Evolutionary conservation across 2,888 invertebrate species (phyloP).

Genomic region (Rhynchonema sp.): DNA sequence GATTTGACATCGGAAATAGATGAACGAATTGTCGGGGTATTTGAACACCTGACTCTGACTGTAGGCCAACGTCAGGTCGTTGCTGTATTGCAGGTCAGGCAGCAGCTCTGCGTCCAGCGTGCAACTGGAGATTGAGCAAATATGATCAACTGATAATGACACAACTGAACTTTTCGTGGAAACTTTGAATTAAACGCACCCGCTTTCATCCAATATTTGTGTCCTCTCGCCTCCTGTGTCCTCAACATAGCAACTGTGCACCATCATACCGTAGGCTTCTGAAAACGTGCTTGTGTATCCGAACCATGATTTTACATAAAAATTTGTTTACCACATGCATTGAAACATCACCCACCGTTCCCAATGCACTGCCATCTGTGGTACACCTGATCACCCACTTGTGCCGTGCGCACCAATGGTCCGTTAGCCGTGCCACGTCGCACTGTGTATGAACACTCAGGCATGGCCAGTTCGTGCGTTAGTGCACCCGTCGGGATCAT

Average conservation of each 20-base stretch:
- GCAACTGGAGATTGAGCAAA: slow-evolving; percentile 5
- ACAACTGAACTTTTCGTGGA: background rate
- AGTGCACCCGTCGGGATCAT: slow-evolving; percentile 3
- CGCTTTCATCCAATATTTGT: slow-evolving; percentile 3
- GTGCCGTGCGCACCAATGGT: slow-evolving; percentile 3
- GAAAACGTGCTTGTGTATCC: too few species aligned
- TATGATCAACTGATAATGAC: background rate
- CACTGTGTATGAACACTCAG: slow-evolving; percentile 7
- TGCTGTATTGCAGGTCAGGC: slow-evolving; percentile 5
- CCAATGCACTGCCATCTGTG: slow-evolving; percentile 8
- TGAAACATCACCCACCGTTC: background rate
- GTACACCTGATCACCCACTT: slow-evolving; percentile 7
- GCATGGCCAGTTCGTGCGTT: slow-evolving; percentile 4
- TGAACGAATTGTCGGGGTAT: slow-evolving; percentile 8
- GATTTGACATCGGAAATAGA: slow-evolving; percentile 9
- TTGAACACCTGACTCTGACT: slow-evolving; percentile 6
- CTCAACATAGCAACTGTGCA: slow-evolving; percentile 8
- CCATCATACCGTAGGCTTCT: slow-evolving; percentile 8
- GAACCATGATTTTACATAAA: too few species aligned
- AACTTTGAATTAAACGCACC: slow-evolving; percentile 1
- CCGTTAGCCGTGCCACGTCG: slow-evolving; percentile 6
- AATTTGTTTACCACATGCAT: background rate
- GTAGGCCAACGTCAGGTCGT: slow-evolving; percentile 5
- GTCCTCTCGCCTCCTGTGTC: slow-evolving; percentile 1
- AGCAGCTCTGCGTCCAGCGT: slow-evolving; percentile 4